Conservation (phyloP, 2,888 invertebrate genomes). For the Enoplolaimus lenunculus region DNA sequence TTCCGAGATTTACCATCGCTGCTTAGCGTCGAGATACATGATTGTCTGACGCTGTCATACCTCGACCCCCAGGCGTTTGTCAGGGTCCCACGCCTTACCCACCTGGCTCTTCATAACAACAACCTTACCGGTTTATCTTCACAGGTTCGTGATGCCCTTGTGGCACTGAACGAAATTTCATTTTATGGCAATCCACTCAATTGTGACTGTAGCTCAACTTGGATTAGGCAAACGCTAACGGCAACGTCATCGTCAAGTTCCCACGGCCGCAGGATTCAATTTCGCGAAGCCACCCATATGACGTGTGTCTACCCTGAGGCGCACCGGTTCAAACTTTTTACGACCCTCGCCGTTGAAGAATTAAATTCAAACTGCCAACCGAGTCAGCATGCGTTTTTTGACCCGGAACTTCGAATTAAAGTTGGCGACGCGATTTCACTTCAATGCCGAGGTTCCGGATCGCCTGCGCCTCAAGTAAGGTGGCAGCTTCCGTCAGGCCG, state of each 20-base stretch:
- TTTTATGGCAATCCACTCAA: conserved; percentile 43
- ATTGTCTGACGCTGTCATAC: conserved; percentile 41
- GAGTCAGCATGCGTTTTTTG: conserved; percentile 22
- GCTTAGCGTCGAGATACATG: conserved; percentile 38
- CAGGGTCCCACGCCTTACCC: conserved; percentile 37
- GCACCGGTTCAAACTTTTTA: conserved; percentile 29
- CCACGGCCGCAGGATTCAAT: conserved; percentile 26
- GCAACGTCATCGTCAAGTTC: too few relatives aligned
- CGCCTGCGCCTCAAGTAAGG: neutral
- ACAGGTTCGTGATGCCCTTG: conserved; percentile 33
- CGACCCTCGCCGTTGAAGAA: conserved; percentile 29
- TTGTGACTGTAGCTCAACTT: conserved; percentile 45
- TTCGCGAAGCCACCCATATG: conserved; percentile 34
- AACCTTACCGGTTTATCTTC: conserved; percentile 37
- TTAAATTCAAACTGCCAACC: conserved; percentile 32
- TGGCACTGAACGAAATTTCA: conserved; percentile 36
- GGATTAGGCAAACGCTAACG: conserved; percentile 30
- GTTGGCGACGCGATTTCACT: neutral
- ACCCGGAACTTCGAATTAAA: neutral
- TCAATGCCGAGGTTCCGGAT: neutral
- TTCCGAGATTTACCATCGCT: conserved; percentile 42
- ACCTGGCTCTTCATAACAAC: conserved; percentile 43
- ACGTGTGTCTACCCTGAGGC: conserved; percentile 38
- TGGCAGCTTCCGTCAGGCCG: neutral
- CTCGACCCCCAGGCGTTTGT: conserved; percentile 43